Conservation (phyloP, 2,888 invertebrate species). For the Sturmia bella region DNA sequence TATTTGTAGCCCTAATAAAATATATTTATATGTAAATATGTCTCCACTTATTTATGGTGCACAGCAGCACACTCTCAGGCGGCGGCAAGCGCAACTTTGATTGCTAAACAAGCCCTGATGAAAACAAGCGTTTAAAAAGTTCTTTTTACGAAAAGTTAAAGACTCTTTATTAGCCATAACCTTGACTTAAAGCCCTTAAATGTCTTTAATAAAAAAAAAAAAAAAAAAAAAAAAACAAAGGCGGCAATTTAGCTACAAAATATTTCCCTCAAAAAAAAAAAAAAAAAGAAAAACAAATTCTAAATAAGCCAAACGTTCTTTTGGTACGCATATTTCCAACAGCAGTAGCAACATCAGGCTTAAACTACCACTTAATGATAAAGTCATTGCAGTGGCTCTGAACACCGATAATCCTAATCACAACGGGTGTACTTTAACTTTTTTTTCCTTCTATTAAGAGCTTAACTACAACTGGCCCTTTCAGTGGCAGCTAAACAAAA, state of each 20-base stretch:
- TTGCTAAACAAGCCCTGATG: constrained; percentile 39
- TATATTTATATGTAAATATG: constrained; percentile 65
- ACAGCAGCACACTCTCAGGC: constrained; percentile 28
- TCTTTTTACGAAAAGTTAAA: constrained; percentile 37
- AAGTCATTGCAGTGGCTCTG: constrained; percentile 67
- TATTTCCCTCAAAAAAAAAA: background rate
- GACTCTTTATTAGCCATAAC: constrained; percentile 40
- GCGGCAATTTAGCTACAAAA: constrained; percentile 20
- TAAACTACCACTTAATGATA: constrained; percentile 60
- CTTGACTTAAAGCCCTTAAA: constrained; percentile 67
- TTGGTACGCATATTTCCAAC: constrained; percentile 24
- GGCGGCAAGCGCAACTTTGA: constrained; percentile 37
- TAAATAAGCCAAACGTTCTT: constrained; percentile 31
- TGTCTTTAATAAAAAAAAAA: background rate
- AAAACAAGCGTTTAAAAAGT: background rate
- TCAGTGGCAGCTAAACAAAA: constrained; percentile 1
- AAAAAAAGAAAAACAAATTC: background rate
- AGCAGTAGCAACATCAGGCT: background rate
- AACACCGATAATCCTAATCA: constrained; percentile 70
- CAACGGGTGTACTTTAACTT: constrained; percentile 63
- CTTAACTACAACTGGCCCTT: constrained; percentile 8
- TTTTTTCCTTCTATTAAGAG: background rate
- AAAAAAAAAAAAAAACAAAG: constrained; percentile 28
- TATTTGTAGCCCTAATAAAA: constrained; percentile 54
- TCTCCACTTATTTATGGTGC: constrained; percentile 58